Percentiles rank a stretch among this genome's conserved stretches.
These are phyloP conservation scores for Molanna angustata DNA, from an alignment of 2,888 invertebrate species.

Conservation along the genomic window DNA sequence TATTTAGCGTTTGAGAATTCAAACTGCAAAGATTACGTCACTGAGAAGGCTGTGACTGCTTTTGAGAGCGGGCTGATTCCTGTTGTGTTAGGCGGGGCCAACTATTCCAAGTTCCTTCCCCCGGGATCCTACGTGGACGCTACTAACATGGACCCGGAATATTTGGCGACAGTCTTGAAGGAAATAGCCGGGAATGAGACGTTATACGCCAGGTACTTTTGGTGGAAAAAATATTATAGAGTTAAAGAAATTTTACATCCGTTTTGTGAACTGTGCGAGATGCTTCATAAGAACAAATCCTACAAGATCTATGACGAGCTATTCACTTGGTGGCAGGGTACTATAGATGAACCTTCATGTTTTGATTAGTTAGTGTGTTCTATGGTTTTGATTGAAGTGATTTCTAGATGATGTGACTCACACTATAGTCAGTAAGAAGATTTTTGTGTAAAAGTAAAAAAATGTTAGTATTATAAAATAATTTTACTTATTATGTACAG, in stretches of 20 bases:
- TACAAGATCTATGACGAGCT: too few relatives aligned
- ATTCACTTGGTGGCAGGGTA: too few relatives aligned
- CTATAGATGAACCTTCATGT: too few relatives aligned
- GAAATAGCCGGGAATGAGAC: conserved; percentile 49
- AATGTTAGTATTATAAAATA: too few relatives aligned
- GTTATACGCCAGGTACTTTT: conserved; percentile 62
- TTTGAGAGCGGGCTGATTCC: conserved; percentile 47
- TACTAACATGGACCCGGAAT: conserved; percentile 55
- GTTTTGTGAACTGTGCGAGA: conserved; percentile 58
- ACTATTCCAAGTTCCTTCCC: conserved; percentile 50
- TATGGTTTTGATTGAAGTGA: too few relatives aligned
- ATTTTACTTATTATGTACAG: too few relatives aligned
- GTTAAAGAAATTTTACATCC: conserved; percentile 42
- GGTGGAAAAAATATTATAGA: conserved; percentile 58
- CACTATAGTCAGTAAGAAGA: too few relatives aligned
- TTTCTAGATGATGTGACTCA: too few relatives aligned
- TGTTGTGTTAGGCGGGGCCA: conserved; percentile 42
- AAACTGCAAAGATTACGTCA: conserved; percentile 66
- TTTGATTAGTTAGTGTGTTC: too few relatives aligned
- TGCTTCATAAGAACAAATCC: too few relatives aligned
- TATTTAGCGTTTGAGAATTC: conserved; percentile 68
- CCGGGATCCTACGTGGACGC: conserved; percentile 62
- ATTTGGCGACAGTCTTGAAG: conserved; percentile 57
- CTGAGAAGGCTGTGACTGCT: conserved; percentile 59
- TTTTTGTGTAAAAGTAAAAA: too few relatives aligned